Conservation (phyloP, 2,113 vertebrate species). For the Pterocles burchelli region DNA sequence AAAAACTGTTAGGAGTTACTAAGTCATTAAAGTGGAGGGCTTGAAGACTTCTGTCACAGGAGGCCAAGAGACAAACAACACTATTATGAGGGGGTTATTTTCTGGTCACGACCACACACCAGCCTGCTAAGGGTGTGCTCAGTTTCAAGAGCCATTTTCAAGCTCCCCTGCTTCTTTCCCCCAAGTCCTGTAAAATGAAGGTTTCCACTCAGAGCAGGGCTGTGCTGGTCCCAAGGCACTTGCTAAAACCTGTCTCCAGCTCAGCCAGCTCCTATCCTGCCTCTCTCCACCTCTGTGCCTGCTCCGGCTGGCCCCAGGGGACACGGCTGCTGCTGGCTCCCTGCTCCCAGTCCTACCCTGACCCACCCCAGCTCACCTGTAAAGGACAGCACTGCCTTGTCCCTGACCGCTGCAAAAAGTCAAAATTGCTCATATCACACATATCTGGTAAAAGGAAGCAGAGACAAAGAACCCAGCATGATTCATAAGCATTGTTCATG, state of each 20-base stretch:
- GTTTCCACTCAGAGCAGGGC: neutral
- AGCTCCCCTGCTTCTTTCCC: neutral
- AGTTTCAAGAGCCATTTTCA: neutral
- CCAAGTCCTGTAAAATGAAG: neutral
- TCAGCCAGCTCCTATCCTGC: neutral
- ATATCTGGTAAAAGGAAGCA: neutral
- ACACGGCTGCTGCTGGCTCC: neutral
- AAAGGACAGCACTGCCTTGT: neutral
- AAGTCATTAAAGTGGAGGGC: neutral
- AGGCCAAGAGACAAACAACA: neutral
- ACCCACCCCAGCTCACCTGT: neutral
- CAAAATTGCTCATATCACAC: neutral
- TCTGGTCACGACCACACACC: neutral
- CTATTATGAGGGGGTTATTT: neutral
- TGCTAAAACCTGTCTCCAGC: neutral
- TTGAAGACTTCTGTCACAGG: neutral
- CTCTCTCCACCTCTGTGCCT: neutral
- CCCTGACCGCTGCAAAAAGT: neutral
- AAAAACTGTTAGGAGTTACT: neutral
- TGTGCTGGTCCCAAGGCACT: neutral
- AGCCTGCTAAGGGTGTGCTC: neutral
- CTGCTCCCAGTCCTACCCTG: neutral
- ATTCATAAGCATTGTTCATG: neutral
- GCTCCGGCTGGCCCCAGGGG: fast-evolving
- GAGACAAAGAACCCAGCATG: neutral